Percentiles rank a stretch among this genome's conserved stretches.
Conservation (phyloP, 2,797 vertebrate species). For the Cossypha heuglini region DNA sequence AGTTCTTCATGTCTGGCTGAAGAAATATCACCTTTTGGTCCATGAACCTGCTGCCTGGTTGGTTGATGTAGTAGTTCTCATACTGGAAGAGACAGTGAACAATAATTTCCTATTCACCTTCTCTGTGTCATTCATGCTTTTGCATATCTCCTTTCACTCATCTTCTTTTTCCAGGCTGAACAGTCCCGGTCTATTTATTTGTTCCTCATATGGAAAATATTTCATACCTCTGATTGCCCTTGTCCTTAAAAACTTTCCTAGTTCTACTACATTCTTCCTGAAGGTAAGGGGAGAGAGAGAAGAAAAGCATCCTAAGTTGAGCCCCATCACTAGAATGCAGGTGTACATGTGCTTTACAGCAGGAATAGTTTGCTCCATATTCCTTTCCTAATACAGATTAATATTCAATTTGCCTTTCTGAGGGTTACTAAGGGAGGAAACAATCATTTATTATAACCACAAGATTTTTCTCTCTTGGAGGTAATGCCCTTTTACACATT, state of each 20-base stretch:
- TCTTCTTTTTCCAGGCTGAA: background rate
- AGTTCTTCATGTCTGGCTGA: background rate
- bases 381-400: background rate
- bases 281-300: background rate
- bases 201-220: background rate
- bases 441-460: background rate
- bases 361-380: background rate
- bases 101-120: constrained; percentile 1
- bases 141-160: background rate
- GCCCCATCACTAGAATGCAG: background rate
- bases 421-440: background rate
- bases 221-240: background rate
- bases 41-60: background rate
- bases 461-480: background rate
- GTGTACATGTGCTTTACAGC: background rate
- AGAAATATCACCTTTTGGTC: background rate
- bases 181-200: background rate
- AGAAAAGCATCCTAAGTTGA: background rate
- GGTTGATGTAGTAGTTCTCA: background rate
- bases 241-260: background rate
- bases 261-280: background rate
- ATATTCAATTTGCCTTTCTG: background rate
- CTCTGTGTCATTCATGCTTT: constrained; percentile 20
- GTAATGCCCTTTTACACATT: background rate
- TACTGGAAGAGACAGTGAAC: background rate